Percentiles rank a stretch among this genome's conserved stretches.
These are phyloP conservation scores for Ptychochromis oligacanthus DNA, from an alignment of 2,113 vertebrate genomes.

Conservation along the genomic window DNA sequence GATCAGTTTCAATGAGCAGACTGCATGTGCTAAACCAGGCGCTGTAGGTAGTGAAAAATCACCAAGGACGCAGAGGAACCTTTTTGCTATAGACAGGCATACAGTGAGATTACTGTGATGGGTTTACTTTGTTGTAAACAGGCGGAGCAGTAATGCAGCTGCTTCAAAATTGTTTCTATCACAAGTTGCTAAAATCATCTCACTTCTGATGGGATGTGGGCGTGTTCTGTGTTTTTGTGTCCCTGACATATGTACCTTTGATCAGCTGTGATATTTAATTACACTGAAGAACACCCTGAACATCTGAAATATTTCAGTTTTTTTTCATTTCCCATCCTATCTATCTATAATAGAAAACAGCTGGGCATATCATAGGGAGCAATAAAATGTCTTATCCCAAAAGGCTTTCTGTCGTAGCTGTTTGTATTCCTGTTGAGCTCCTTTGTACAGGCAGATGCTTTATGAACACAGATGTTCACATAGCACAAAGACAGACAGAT, in stretches of 20 bases:
- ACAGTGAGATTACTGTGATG: slow-evolving; percentile 2
- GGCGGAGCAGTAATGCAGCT: neutral
- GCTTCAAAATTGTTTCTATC: neutral
- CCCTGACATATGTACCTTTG: slow-evolving; percentile 21
- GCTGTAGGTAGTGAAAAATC: slow-evolving; percentile 13
- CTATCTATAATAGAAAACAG: slow-evolving; percentile 31
- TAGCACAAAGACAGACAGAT: neutral
- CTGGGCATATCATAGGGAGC: slow-evolving; percentile 3
- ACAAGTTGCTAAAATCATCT: neutral
- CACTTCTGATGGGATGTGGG: neutral
- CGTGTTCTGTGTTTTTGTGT: neutral
- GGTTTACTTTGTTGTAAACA: neutral
- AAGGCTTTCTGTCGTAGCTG: slow-evolving; percentile 31
- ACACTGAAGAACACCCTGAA: slow-evolving; percentile 28
- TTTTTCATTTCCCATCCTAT: slow-evolving; percentile 13
- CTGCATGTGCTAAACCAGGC: neutral
- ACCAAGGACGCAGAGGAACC: neutral
- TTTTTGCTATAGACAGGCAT: neutral
- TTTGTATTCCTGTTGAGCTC: slow-evolving; percentile 13
- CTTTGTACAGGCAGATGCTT: slow-evolving; percentile 15
- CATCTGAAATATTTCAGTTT: slow-evolving; percentile 22
- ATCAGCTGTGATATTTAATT: slow-evolving; percentile 53
- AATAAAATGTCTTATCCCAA: slow-evolving; percentile 24
- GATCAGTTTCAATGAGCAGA: slow-evolving; percentile 30
- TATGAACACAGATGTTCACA: neutral